Base-by-base conservation (phyloP, 2,797 vertebrate genomes). In the Erithacus rubecula region DNA sequence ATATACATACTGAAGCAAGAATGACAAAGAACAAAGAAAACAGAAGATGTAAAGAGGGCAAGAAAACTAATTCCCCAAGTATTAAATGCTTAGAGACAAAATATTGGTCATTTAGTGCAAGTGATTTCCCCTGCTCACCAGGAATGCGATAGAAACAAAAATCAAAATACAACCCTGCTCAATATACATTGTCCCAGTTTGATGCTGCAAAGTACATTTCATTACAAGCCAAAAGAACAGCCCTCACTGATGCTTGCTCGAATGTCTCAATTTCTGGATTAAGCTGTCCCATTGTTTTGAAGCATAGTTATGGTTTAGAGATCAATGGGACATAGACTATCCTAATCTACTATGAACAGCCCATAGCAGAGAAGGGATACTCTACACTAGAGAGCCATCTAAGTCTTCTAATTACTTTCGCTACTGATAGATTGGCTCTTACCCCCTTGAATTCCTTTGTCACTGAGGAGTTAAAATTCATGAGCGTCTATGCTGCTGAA, bases 381-480 rank as follows among this genome's bases (percentile, higher is more conserved):
- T 97, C 90, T 56, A 86, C 89, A 87, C 94, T 96, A 96, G 96
- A 98, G 97, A 97, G 97, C 96, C 95, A 98, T 97, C 97, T 96
- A 96, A 96, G 96, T 97, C 97, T 97, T 97, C 97, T 98, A 98
- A 98, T 98, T 98, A 98, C 97, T 97, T 97, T 63, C 2, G 96
- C 96, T 97, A 96, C 97, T 97, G 97, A 98, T 98, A 98, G 98
- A 98, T 97, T 97, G 95, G 97, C 97, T 98, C 97, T 97, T 96
- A 97, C 96, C 93, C 95, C 94, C 96, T 97, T 95, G 96, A 97
- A 98, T 98, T 98, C 97, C 97, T 98, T 98, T 98, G 98, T 98
- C 97, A 95, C 36, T 0, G 86, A 97, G 94, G 97, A 98, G 98
- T 98, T 98, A 98, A 98, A 98, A 98, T 98, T 98, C 97, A 98